These are phyloP conservation scores for Heterodera schachtii DNA, from an alignment of 1,140 invertebrate genomes.

Conservation along the genomic window DNA sequence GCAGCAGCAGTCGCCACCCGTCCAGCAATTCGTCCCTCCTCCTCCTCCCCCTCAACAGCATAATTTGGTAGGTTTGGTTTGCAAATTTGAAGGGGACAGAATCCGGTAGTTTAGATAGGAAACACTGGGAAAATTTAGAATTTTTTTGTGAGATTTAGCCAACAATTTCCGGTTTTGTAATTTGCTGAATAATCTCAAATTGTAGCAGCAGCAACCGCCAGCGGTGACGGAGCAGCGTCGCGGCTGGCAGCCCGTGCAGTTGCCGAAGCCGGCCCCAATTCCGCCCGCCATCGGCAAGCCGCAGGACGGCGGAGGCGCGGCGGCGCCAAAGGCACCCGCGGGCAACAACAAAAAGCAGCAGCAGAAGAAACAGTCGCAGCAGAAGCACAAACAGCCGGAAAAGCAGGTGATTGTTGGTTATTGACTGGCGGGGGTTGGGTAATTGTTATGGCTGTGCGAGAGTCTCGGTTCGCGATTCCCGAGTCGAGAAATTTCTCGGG, in stretches of 20 bases:
- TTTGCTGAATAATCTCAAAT: too few species aligned
- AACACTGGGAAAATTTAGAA: too few species aligned
- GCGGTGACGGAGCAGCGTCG: conserved; percentile 23
- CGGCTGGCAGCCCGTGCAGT: conserved; percentile 24
- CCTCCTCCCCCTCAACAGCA: background rate
- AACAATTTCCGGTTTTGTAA: too few species aligned
- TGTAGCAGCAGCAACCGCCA: background rate
- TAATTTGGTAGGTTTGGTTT: too few species aligned
- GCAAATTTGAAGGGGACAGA: too few species aligned
- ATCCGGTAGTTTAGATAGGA: too few species aligned
- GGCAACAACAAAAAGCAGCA: conserved; percentile 17
- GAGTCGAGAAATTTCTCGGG: too few species aligned
- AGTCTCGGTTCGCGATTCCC: too few species aligned
- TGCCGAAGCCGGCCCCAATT: conserved; percentile 30
- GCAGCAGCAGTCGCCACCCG: background rate
- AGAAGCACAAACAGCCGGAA: conserved; percentile 27
- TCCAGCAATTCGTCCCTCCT: background rate
- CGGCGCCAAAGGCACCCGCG: background rate
- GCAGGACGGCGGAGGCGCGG: background rate
- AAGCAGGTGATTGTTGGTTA: background rate
- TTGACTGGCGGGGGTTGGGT: too few species aligned
- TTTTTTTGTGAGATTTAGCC: too few species aligned
- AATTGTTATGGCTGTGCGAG: too few species aligned
- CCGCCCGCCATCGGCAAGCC: conserved; percentile 21
- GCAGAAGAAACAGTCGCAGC: background rate